Evolutionary conservation across 2,888 invertebrate species (phyloP).

Genomic region (Drosophila neotestacea): DNA sequence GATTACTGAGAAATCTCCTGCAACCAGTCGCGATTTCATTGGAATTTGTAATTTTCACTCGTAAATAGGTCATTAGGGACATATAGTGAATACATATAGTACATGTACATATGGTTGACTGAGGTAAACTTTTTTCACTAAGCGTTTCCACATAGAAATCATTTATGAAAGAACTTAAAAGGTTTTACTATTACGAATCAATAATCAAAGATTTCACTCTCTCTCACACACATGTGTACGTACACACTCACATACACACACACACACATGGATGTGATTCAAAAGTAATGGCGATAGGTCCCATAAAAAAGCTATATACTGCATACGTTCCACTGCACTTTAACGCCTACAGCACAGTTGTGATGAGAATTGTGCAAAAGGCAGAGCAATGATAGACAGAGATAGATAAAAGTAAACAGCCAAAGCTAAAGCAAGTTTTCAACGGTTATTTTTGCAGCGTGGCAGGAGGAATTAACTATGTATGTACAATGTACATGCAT

Average conservation of each 20-base stretch:
- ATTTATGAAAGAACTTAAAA: constrained; percentile 9
- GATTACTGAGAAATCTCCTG: neutral
- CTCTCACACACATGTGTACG: neutral
- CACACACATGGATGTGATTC: neutral
- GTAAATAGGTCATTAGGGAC: constrained; percentile 26
- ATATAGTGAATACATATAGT: neutral
- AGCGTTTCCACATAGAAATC: neutral
- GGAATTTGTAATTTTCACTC: no score
- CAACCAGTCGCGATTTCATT: neutral
- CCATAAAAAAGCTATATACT: neutral
- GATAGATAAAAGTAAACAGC: constrained; percentile 9
- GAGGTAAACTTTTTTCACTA: neutral
- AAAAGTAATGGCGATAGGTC: constrained; percentile 4
- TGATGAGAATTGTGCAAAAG: neutral
- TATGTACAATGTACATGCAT: neutral
- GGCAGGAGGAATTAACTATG: constrained; percentile 7
- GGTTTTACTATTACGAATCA: constrained; percentile 15
- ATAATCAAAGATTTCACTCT: constrained; percentile 18
- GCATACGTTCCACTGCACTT: neutral
- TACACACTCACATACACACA: neutral
- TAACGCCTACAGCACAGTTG: constrained; percentile 1
- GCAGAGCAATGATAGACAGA: constrained; percentile 4
- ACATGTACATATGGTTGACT: neutral
- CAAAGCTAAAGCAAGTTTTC: constrained; percentile 13
- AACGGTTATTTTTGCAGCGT: constrained; percentile 6